phyloP scores from a whole-genome alignment of 2,797 vertebrate species.

The Catharus ustulatus region DNA sequence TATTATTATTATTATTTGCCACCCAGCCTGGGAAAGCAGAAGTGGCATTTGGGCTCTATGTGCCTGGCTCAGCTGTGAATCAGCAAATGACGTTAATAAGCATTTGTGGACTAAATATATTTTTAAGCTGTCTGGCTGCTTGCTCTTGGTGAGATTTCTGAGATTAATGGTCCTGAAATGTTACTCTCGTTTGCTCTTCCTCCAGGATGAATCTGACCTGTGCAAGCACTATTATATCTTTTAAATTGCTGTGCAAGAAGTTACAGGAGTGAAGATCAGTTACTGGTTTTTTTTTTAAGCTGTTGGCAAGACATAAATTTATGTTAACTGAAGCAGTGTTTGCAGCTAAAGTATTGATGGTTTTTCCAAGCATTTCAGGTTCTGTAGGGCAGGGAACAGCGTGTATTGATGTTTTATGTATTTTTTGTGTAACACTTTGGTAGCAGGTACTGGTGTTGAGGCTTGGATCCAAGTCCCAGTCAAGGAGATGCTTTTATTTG shows the following conservation, averaged over 20 bases:
- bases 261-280: not conserved
- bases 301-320: not conserved
- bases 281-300: not conserved
- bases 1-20: too few species aligned
- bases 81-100: slow-evolving; percentile 57
- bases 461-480: not conserved
- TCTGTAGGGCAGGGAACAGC: not conserved
- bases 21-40: slow-evolving; percentile 12
- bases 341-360: not conserved
- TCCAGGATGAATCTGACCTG: not conserved
- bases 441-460: not conserved
- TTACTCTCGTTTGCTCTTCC: not conserved
- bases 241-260: slow-evolving; percentile 8
- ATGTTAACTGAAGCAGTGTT: not conserved
- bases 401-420: not conserved
- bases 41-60: not conserved
- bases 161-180: slow-evolving; percentile 49
- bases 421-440: not conserved
- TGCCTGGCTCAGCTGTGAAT: slow-evolving; percentile 46
- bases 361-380: not conserved
- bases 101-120: slow-evolving; percentile 66
- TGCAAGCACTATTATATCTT: not conserved
- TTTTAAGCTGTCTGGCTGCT: slow-evolving; percentile 58
- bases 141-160: slow-evolving; percentile 12
- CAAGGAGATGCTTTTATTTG: not conserved